phyloP scores from a whole-genome alignment of 2,113 vertebrate genomes.

The Columbina picui region DNA sequence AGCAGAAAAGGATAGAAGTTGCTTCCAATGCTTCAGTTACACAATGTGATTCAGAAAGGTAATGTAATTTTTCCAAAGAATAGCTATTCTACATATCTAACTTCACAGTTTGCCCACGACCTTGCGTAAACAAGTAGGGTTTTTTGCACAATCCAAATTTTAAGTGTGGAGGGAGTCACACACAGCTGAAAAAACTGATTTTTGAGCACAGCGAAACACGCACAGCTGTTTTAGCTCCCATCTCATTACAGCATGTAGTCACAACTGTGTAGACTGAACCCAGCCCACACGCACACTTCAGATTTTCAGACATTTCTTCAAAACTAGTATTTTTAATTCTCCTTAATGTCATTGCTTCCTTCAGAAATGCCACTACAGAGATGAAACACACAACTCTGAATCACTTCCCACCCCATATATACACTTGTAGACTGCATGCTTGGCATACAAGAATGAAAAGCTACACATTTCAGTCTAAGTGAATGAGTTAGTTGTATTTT shows the following conservation, averaged over 20 bases:
- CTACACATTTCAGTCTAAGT: background rate
- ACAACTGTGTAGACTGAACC: background rate
- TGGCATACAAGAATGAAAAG: background rate
- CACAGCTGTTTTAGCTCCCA: background rate
- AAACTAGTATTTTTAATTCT: background rate
- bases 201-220: background rate
- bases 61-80: background rate
- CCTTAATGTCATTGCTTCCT: background rate
- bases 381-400: background rate
- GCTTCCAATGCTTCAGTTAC: background rate
- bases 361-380: background rate
- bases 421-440: background rate
- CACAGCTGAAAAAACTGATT: background rate
- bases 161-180: background rate
- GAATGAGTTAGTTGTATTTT: background rate
- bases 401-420: background rate
- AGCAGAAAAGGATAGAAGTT: background rate
- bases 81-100: background rate
- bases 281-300: background rate
- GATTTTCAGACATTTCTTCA: background rate
- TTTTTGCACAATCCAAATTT: background rate
- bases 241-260: background rate
- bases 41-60: background rate
- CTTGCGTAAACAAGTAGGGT: background rate
- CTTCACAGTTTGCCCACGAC: background rate